Conservation (phyloP, 1,140 invertebrate genomes). For the Drosophila ohnishii region DNA sequence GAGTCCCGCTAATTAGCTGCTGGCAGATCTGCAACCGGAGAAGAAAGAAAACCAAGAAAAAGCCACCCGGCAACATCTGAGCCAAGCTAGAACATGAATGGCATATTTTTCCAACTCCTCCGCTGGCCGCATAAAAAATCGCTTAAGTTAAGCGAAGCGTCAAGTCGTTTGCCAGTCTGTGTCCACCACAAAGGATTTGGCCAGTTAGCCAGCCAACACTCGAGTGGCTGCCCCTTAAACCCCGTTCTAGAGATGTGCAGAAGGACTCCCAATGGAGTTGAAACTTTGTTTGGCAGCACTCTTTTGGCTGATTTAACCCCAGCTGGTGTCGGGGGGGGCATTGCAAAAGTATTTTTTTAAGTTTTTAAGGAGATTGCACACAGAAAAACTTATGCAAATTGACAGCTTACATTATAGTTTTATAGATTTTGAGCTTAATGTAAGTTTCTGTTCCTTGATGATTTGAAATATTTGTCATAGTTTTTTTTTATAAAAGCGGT, state of each 20-base stretch:
- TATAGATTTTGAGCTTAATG: neutral
- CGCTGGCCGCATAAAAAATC: constrained; percentile 73
- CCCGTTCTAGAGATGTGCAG: constrained; percentile 61
- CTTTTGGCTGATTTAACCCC: constrained; percentile 12
- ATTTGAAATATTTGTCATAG: too few relatives aligned
- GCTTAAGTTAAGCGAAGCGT: constrained; percentile 80
- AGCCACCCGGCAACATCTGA: constrained; percentile 29
- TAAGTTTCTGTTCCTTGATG: neutral
- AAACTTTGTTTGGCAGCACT: constrained; percentile 36
- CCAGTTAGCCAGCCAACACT: constrained; percentile 73
- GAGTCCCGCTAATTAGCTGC: constrained; percentile 70
- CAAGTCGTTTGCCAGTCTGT: constrained; percentile 75
- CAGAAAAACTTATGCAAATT: constrained; percentile 11
- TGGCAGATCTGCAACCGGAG: constrained; percentile 62
- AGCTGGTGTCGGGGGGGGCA: constrained; percentile 16
- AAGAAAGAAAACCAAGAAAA: constrained; percentile 9
- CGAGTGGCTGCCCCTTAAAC: constrained; percentile 46
- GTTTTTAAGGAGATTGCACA: constrained; percentile 10
- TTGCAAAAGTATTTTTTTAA: constrained; percentile 10
- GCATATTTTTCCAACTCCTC: constrained; percentile 48
- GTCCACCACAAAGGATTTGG: constrained; percentile 75
- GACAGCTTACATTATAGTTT: constrained; percentile 11
- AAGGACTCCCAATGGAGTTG: constrained; percentile 23
- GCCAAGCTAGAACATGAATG: constrained; percentile 41
- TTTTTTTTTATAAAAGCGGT: neutral